Base-by-base conservation (phyloP, 2,797 vertebrate species). In the Stomatorhinus walkeri region DNA sequence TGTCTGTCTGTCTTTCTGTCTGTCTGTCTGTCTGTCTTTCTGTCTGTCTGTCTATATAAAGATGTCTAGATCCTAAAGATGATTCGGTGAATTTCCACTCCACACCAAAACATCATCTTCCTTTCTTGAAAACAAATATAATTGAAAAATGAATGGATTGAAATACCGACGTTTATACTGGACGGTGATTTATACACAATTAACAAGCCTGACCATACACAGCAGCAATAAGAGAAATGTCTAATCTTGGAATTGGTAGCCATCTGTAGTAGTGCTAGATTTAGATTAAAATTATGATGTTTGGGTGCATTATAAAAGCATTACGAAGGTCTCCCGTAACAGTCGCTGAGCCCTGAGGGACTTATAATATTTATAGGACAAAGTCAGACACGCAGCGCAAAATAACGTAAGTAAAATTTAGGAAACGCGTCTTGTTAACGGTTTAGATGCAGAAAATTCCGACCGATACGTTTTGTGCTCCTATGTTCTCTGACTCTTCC, bases 211-310 rank as follows among this genome's bases (percentile, higher is more conserved):
- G n/a, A 24, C 24, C 61, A 4, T 28, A 28, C 61, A 28, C 24
- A 28, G 61, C 61, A 64, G 9, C 61, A 64, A 28, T 64, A 28
- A 28, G 24, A 64, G 24, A 64, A 28, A 64, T 24, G 61, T 28
- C 24, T 28, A 4, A 28, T 64, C 22, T 10, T 28, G 22, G 98
- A 98, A 49, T 99, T 98, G 98, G 99, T 99, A 92, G 99, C 98
- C 98, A 99, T 99, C 95, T 99, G 99, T 94, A 99, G 92, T 49
- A 99, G 95, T 1, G 98, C 98, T 94, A 99, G 91, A 0, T 98
- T 98, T 1, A 97, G 98, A 91, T 99, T 99, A 94, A 99, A 99
- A 91, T 99, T 99, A 93, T 99, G 98, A 90, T 99, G 97, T 92
- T 98, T 99, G 91, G 79, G 59, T 32, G 64, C 4, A 68, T 22